Evolutionary conservation across 2,797 vertebrate species (phyloP), one percentile per base, ranked within the genome.

Genomic region (Neomorphus geoffroyi): DNA sequence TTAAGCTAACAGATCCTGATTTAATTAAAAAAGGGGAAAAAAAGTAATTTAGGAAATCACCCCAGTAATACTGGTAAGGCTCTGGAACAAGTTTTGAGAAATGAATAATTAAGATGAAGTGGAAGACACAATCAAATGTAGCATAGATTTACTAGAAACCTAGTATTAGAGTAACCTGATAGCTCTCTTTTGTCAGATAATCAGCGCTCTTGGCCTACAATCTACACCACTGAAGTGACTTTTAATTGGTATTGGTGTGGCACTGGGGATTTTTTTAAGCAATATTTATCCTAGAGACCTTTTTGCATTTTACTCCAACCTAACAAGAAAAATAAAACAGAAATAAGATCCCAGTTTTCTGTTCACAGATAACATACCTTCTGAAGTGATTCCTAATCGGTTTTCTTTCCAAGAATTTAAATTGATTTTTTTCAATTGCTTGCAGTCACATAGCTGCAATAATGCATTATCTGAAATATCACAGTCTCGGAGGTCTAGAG

Each of bases 401-500:
- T 97, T 97, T 78, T 96, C 97, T 92, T 96, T 97, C 74, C 97
- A 97, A 60, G 97, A 97, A 94, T 96, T 98, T 79, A 99, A 94
- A 89, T 98, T 97, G 90, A 99, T 98, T 90, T 96, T 98, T 95
- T 97, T 98, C 67, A 99, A 96, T 57, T 98, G 98, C 57, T 95
- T 97, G 97, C 98, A 99, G 86, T 96, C 97, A 92, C 85, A 96
- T 88, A 99, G 97, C 74, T 98, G 97, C 66, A 93, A 91, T 39
- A 99, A 98, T 15, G 98, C 98, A 23, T 84, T 86, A 83, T 99
- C 98, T 75, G 98, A 98, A 94, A 99, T 95, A 53, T 97, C 97
- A 94, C 98, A 98, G 95, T 98, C 98, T 80, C 97, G 97, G n/a
- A 99, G 97, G 84, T 98, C 97, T 74, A 99, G 93, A 41, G 92